Conservation (phyloP, 2,888 invertebrate genomes). For the Atethmia centrago region DNA sequence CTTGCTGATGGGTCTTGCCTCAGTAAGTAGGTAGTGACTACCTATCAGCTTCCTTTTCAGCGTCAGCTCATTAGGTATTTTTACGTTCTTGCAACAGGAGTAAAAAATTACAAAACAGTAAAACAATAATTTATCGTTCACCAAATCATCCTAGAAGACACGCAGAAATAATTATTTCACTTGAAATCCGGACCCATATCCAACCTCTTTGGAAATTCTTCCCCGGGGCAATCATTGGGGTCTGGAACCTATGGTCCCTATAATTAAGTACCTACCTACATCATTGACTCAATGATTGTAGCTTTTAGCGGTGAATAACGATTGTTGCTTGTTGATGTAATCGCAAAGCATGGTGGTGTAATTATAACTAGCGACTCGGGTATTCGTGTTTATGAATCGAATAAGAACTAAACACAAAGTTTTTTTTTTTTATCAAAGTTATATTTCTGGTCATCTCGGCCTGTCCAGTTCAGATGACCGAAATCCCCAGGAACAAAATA, state of each 20-base stretch:
- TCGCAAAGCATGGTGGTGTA: constrained; percentile 18
- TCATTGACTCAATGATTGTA: constrained; percentile 41
- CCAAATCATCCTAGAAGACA: neutral
- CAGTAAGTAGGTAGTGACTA: neutral
- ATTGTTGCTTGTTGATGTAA: constrained; percentile 6
- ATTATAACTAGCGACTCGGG: constrained; percentile 37
- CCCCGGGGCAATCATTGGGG: constrained; percentile 28
- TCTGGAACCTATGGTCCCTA: constrained; percentile 38
- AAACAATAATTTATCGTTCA: neutral
- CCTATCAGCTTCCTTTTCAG: too few relatives aligned
- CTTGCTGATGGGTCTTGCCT: neutral
- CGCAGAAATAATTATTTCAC: neutral
- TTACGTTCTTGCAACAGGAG: neutral
- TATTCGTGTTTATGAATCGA: constrained; percentile 11
- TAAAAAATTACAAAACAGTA: neutral
- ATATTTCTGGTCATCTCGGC: neutral
- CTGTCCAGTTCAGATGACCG: neutral
- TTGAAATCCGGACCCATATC: constrained; percentile 13
- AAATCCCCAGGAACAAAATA: too few relatives aligned
- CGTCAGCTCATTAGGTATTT: too few relatives aligned
- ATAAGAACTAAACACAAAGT: neutral
- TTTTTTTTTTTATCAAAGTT: neutral
- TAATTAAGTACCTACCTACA: too few relatives aligned
- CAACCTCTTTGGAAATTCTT: constrained; percentile 38
- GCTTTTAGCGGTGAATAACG: constrained; percentile 36